Conservation (phyloP, 1,140 invertebrate species). For the Drosophila repletoides region DNA sequence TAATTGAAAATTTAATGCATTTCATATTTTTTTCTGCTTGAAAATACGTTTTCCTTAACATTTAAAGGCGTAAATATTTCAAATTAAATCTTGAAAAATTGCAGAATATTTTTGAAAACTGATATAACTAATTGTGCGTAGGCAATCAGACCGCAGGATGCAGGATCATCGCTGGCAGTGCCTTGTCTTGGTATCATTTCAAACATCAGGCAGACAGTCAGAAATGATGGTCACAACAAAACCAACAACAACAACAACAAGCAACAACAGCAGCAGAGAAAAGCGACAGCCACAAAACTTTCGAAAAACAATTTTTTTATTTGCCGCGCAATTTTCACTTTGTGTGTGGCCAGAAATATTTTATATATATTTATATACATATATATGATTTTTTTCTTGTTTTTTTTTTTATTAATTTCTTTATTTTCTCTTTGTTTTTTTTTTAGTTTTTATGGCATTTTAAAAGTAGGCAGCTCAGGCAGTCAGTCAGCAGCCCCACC, state of each 20-base stretch:
- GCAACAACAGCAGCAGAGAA: conserved; percentile 3
- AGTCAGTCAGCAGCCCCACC: conserved; percentile 3
- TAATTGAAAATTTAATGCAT: background rate
- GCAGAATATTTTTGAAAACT: too few species aligned
- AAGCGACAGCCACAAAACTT: conserved; percentile 52
- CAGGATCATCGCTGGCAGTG: conserved; percentile 12
- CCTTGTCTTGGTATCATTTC: conserved; percentile 61
- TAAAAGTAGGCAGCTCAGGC: conserved; percentile 52
- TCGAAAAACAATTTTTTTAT: conserved; percentile 71
- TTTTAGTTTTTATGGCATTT: conserved; percentile 73
- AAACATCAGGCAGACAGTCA: conserved; percentile 48
- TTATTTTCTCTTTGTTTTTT: conserved; percentile 27
- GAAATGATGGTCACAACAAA: conserved; percentile 50
- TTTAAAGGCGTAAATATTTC: too few species aligned
- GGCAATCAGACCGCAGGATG: conserved; percentile 27
- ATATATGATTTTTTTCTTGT: conserved; percentile 5
- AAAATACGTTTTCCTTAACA: too few species aligned
- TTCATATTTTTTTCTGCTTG: too few species aligned
- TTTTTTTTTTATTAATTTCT: conserved; percentile 26
- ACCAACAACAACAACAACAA: conserved; percentile 19
- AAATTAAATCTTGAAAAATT: too few species aligned
- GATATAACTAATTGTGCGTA: conserved; percentile 1
- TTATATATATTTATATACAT: too few species aligned
- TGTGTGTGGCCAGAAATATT: conserved; percentile 47
- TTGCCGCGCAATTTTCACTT: conserved; percentile 51